Base-by-base conservation (phyloP, 2,888 invertebrate species). In the Leucophora obtusa region DNA sequence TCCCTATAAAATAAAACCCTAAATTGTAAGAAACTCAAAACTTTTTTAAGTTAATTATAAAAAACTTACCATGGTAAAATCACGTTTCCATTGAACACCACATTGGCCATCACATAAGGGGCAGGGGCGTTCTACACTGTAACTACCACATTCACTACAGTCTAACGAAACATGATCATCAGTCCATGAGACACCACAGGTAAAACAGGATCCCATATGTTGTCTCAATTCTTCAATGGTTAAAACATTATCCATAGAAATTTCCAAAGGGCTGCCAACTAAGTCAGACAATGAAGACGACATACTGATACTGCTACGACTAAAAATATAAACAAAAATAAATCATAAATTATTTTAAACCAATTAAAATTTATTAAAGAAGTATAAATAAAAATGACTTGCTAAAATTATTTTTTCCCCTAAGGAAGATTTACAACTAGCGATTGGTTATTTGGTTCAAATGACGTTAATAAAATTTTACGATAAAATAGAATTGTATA, bases 101-200 rank as follows among this genome's bases (percentile, higher is more conserved):
- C 96, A 96, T 84, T 92, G 92, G 66, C 95, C 95, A 79, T 94
- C 93, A 88, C 96, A 96, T 15, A 93, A 91, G 11, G 94, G 94
- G 87, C 96, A 96, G 18, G 96, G 95, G 83, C 96, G 92, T 85
- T 93, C 92, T 86, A 95, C 91, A 72, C 94, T 93, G 87, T 95
- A 96, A 69, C 95, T 95, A 54, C 95, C 96, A 88, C 96, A 96
- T 89, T 96, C 96, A 62, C 92, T 91, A 89, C 96, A 96, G 87
- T 95, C 95, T 59, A 95, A 91, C 9, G 95, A 94, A 54, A 94
- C 94, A 88, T 95, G 95, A 85, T 94, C 93, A 86, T 95, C 94
- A 85, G 92, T 92, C 96, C 96, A 96, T 84, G 94, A 94, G 28
- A 95, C 95, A 66, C 95, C 95, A 89, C 96, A 96, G 89, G 93